Evolutionary conservation across 2,113 vertebrate species (phyloP).

Genomic region (Empidonax alnorum): DNA sequence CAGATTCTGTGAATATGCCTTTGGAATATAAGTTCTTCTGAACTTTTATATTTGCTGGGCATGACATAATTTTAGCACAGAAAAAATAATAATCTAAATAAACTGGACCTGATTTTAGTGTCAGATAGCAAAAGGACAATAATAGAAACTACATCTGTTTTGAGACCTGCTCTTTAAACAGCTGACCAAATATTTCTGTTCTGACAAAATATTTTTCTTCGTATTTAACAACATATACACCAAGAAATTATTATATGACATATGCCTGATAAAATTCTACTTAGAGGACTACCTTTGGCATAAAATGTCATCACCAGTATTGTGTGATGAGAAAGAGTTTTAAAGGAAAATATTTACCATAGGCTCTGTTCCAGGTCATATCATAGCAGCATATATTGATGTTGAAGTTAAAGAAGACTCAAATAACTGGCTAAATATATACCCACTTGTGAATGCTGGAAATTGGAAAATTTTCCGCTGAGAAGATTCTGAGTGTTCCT

Average conservation of each 20-base stretch:
- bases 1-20: background rate
- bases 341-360: background rate
- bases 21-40: background rate
- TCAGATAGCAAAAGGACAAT: background rate
- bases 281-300: background rate
- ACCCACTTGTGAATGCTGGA: background rate
- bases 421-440: background rate
- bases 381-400: background rate
- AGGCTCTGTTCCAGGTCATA: background rate
- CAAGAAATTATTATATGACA: background rate
- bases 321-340: background rate
- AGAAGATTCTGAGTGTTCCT: background rate
- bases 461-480: background rate
- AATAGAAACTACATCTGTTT: background rate
- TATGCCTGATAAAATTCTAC: background rate
- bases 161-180: background rate
- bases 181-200: background rate
- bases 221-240: background rate
- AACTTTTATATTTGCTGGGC: background rate
- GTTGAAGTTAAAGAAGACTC: background rate
- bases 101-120: background rate
- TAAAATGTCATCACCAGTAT: background rate
- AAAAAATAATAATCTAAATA: background rate
- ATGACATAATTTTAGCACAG: background rate
- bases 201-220: background rate